These are phyloP conservation scores for Artibeus jamaicensis DNA, from an alignment of 2,797 vertebrate species.

Conservation along the genomic window DNA sequence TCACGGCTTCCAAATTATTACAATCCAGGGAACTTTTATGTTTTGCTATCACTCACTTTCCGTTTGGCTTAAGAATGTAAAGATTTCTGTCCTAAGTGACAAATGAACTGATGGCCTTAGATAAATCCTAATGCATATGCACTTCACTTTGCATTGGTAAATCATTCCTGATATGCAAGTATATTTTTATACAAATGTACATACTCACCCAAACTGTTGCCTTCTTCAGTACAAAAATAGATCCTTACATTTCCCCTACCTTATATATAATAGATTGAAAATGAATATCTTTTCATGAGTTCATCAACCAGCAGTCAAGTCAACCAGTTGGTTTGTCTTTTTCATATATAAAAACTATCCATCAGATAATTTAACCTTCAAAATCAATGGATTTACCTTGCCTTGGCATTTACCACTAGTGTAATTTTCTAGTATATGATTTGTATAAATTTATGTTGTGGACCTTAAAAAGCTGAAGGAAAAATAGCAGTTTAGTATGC, in stretches of 20 bases:
- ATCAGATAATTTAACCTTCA: neutral
- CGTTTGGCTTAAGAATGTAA: neutral
- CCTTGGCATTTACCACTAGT: neutral
- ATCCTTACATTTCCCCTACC: neutral
- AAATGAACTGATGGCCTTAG: neutral
- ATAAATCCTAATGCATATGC: neutral
- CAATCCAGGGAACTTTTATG: neutral
- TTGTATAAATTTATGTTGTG: neutral
- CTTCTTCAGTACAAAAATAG: neutral
- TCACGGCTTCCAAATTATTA: neutral
- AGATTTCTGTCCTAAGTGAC: slow-evolving; percentile 10
- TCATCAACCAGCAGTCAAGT: neutral
- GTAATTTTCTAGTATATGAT: neutral
- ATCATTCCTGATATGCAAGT: neutral
- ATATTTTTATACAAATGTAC: neutral
- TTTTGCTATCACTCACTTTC: neutral
- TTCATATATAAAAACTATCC: neutral
- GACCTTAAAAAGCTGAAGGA: neutral
- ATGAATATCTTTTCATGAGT: slow-evolving; percentile 29
- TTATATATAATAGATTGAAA: neutral
- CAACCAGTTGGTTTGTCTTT: neutral
- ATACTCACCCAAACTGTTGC: neutral
- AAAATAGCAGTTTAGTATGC: neutral
- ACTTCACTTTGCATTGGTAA: neutral
- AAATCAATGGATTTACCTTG: neutral